phyloP scores from a whole-genome alignment of 2,888 invertebrate genomes.

The Pollenia griseotomentosa region DNA sequence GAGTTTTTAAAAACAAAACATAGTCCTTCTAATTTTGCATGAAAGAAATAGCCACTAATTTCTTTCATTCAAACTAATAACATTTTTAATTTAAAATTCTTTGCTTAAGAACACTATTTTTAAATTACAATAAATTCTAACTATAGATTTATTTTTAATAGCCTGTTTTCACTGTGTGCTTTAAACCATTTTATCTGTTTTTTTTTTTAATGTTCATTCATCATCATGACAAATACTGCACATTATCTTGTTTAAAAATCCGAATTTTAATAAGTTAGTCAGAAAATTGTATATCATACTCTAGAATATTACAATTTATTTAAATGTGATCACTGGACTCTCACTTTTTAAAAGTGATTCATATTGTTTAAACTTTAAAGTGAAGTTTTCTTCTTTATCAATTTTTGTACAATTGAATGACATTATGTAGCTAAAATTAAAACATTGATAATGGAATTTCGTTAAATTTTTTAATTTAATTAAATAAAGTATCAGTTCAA shows the following conservation, averaged over 20 bases:
- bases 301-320: slow-evolving; percentile 15
- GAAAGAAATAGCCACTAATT: too few relatives aligned
- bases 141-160: too few relatives aligned
- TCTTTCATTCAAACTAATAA: too few relatives aligned
- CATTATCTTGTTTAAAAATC: slow-evolving; percentile 3
- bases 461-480: slow-evolving; percentile 12
- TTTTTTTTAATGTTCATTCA: not conserved
- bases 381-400: slow-evolving; percentile 29
- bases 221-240: slow-evolving; percentile 2
- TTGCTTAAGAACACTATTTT: too few relatives aligned
- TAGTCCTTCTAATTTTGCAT: too few relatives aligned
- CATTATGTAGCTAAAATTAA: slow-evolving; percentile 33
- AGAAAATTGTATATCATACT: not conserved
- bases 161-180: too few relatives aligned
- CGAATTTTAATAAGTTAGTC: not conserved
- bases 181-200: not conserved
- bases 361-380: not conserved
- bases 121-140: too few relatives aligned
- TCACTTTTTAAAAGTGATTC: slow-evolving; percentile 35
- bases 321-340: slow-evolving; percentile 22
- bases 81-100: too few relatives aligned
- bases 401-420: slow-evolving; percentile 35
- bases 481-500: slow-evolving; percentile 4
- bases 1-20: too few relatives aligned
- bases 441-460: slow-evolving; percentile 33